Conservation (phyloP, 2,113 vertebrate genomes). For the Chaetodon auriga region DNA sequence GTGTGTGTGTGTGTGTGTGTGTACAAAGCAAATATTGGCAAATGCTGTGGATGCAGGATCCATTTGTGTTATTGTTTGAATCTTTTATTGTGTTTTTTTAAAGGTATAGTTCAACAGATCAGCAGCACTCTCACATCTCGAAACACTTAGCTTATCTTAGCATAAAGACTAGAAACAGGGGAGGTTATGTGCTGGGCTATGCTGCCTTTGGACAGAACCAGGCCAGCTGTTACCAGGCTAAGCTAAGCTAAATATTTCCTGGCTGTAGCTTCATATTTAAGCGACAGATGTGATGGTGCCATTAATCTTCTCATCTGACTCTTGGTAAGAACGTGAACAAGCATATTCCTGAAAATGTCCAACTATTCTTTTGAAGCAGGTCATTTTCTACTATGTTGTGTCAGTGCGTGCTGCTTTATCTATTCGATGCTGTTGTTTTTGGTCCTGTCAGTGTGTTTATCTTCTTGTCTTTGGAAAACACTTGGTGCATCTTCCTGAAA, state of each 20-base stretch:
- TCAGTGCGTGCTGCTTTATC: not conserved
- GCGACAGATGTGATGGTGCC: too few species aligned
- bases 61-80: not conserved
- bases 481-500: not conserved
- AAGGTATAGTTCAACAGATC: not conserved
- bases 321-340: too few species aligned
- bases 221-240: slow-evolving; percentile 2
- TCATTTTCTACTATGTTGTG: not conserved
- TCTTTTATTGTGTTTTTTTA: not conserved
- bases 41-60: not conserved
- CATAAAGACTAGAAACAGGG: not conserved
- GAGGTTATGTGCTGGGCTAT: not conserved
- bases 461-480: not conserved
- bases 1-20: too few species aligned
- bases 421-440: not conserved
- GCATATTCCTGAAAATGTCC: not conserved
- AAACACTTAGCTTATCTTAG: not conserved
- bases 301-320: too few species aligned
- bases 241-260: not conserved
- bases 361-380: not conserved
- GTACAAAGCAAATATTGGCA: not conserved
- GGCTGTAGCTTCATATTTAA: not conserved
- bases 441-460: not conserved
- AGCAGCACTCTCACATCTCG: not conserved
- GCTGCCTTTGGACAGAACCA: not conserved